Conservation (phyloP, 2,113 vertebrate species). For the Aplodontia rufa region DNA sequence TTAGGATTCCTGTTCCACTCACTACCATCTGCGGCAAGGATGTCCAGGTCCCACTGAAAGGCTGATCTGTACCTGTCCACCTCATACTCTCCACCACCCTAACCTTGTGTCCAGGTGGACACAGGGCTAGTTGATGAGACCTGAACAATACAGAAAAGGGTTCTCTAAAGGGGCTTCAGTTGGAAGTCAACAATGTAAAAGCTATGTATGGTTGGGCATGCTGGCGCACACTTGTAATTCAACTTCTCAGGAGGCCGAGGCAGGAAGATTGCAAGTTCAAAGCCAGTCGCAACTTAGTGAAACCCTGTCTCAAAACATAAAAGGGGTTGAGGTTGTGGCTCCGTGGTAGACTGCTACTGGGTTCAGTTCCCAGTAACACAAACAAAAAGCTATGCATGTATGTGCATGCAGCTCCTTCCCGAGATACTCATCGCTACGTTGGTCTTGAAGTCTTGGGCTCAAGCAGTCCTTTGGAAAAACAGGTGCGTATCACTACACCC, state of each 20-base stretch:
- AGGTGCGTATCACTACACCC: background rate
- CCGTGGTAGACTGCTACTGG: no score
- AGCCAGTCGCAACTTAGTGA: no score
- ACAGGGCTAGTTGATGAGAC: background rate
- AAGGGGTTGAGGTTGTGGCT: no score
- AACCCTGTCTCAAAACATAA: no score
- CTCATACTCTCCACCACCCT: background rate
- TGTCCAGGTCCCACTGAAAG: background rate
- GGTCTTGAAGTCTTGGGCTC: background rate
- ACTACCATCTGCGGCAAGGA: background rate
- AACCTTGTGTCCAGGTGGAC: background rate
- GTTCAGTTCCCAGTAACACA: no score
- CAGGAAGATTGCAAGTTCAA: no score
- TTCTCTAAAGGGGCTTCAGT: background rate
- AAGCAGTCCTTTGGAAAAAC: background rate
- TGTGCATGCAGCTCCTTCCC: accelerated
- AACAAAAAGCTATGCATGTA: no score
- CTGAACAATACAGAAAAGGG: background rate
- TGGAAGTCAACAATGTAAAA: no score
- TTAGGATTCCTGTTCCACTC: background rate
- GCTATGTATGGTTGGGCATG: no score
- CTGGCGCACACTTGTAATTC: no score
- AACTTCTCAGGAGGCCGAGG: no score
- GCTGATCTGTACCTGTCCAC: background rate
- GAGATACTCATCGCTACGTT: background rate